A percentile compares a stretch with the other conserved stretches of the same genome.
phyloP scores from a whole-genome alignment of 2,888 invertebrate genomes.

The Blastobasis lacticolella region DNA sequence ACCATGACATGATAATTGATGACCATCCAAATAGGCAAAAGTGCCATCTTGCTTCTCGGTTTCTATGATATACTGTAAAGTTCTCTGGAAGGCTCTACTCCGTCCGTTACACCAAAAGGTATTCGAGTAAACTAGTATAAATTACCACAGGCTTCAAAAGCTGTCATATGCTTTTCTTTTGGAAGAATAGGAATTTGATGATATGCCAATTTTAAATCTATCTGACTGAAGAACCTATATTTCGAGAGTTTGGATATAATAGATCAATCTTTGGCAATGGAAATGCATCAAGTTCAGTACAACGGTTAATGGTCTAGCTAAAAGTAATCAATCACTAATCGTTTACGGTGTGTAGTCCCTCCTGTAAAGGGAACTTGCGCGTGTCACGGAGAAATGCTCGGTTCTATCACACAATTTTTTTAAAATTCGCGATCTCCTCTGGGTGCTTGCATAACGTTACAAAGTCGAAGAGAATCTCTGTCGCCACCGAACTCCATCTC shows the following conservation, averaged over 20 bases:
- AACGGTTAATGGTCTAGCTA: constrained; percentile 19
- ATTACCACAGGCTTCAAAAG: constrained; percentile 5
- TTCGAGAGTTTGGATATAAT: constrained; percentile 8
- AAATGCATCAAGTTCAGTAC: constrained; percentile 16
- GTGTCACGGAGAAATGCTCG: constrained; percentile 14
- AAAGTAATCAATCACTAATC: constrained; percentile 22
- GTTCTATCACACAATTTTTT: not conserved
- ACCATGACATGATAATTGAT: no score
- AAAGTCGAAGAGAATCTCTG: not conserved
- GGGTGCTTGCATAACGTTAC: not conserved
- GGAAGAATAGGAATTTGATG: constrained; percentile 7
- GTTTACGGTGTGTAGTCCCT: constrained; percentile 14
- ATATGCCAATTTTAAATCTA: constrained; percentile 1
- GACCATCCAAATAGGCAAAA: constrained; percentile 15
- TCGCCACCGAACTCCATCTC: not conserved
- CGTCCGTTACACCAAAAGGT: constrained; percentile 5
- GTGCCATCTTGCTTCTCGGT: constrained; percentile 8
- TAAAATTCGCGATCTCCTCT: no score
- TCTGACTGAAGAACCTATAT: constrained; percentile 1
- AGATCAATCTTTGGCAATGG: constrained; percentile 15
- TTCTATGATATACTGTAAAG: constrained; percentile 8
- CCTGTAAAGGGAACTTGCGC: constrained; percentile 17
- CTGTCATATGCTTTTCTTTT: not conserved
- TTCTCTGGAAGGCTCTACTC: constrained; percentile 10
- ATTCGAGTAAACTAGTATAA: constrained; percentile 7